Evolutionary conservation across 2,888 invertebrate species (phyloP).

Genomic region (Sipunculus nudus): DNA sequence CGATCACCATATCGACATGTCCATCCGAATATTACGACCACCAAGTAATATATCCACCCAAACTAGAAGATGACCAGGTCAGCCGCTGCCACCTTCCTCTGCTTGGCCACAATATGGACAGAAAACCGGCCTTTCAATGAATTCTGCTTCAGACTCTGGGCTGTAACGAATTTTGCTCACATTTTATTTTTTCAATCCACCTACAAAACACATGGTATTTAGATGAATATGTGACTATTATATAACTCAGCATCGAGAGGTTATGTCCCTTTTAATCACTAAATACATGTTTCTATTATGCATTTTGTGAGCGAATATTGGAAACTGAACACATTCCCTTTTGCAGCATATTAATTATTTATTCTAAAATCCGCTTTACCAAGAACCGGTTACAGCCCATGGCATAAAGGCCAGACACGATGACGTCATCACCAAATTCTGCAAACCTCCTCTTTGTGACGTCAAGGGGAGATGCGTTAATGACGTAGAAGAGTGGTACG

Average conservation of each 20-base stretch:
- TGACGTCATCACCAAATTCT: conserved; percentile 41
- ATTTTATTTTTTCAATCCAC: neutral
- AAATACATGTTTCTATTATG: no score
- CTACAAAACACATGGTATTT: neutral
- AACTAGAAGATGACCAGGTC: conserved; percentile 3
- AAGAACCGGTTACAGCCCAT: conserved; percentile 49
- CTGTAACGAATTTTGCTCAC: conserved; percentile 24
- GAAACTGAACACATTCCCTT: no score
- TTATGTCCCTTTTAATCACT: no score
- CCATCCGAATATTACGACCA: no score
- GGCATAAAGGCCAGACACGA: conserved; percentile 47
- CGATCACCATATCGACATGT: no score
- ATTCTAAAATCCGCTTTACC: no score
- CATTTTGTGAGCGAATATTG: no score
- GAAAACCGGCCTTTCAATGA: conserved; percentile 17
- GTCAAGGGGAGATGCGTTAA: conserved; percentile 46
- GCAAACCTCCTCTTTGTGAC: conserved; percentile 39
- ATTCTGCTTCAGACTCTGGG: conserved; percentile 17
- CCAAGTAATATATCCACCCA: no score
- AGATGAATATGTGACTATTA: no score
- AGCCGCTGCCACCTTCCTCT: conserved; percentile 12
- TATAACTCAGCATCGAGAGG: no score
- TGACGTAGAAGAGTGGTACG: no score
- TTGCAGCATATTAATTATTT: no score
- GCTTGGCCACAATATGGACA: conserved; percentile 30